A percentile compares a stretch with the other conserved stretches of the same genome.
phyloP scores from a whole-genome alignment of 2,888 invertebrate species.

The Petrolisthes cinctipes region DNA sequence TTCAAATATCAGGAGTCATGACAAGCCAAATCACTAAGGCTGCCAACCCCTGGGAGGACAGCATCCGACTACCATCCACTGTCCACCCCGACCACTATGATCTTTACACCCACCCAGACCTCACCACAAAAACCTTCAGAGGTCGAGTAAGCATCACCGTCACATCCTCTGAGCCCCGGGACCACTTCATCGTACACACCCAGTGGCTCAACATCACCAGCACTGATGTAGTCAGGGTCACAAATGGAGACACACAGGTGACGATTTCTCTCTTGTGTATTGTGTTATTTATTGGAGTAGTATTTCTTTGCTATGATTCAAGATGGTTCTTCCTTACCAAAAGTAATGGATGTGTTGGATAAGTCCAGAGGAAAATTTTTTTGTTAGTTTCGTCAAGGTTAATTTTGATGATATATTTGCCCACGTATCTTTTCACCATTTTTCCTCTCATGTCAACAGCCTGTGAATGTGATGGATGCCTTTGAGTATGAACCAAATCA shows the following conservation, averaged over 20 bases:
- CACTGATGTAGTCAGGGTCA: conserved; percentile 68
- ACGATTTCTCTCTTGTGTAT: neutral
- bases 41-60: conserved; percentile 67
- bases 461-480: conserved; percentile 66
- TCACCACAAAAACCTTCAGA: conserved; percentile 73
- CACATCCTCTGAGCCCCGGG: conserved; percentile 68
- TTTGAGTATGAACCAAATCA: conserved; percentile 70
- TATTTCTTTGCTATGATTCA: no score
- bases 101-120: conserved; percentile 77
- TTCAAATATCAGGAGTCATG: conserved; percentile 1
- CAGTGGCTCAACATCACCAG: conserved; percentile 74
- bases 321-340: no score
- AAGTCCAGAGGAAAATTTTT: no score
- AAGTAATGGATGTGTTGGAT: no score
- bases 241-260: neutral
- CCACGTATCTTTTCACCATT: neutral
- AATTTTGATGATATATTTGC: neutral
- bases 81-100: conserved; percentile 78
- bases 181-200: conserved; percentile 74
- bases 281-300: neutral
- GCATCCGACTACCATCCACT: conserved; percentile 75
- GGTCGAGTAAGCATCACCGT: conserved; percentile 71
- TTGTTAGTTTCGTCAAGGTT: no score
- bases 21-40: neutral
- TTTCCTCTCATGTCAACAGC: conserved; percentile 26